Evolutionary conservation across 2,113 vertebrate genomes (phyloP).

Genomic region (Trematocara zebra): DNA sequence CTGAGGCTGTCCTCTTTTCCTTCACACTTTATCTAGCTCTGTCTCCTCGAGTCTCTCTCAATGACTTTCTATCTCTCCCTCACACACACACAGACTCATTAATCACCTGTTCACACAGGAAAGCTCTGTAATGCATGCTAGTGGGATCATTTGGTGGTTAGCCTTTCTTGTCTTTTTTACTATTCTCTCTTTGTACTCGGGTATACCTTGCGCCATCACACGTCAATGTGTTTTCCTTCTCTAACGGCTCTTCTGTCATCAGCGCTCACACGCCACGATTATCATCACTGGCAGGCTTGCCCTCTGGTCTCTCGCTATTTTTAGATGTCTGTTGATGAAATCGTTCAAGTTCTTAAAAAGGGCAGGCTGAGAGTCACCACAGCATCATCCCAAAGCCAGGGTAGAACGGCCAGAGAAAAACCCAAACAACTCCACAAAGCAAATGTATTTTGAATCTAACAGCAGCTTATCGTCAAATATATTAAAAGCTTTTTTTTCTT

Average conservation of each 20-base stretch:
- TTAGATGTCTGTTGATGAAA: constrained; percentile 52
- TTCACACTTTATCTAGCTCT: neutral
- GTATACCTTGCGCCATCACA: neutral
- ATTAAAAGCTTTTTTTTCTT: neutral
- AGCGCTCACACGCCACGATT: neutral
- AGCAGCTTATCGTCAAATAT: neutral
- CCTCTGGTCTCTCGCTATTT: constrained; percentile 35
- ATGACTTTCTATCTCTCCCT: neutral
- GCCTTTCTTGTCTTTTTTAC: neutral
- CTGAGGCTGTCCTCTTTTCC: constrained; percentile 5
- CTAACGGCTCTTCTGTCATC: neutral
- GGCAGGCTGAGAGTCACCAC: constrained; percentile 12
- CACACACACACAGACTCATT: constrained; percentile 9
- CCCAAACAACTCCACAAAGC: constrained; percentile 10
- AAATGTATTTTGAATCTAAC: neutral
- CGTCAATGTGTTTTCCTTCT: neutral
- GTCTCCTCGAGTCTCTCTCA: neutral
- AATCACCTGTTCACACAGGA: constrained; percentile 8
- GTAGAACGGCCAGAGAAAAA: neutral
- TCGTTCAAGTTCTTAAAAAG: constrained; percentile 52
- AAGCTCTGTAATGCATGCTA: neutral
- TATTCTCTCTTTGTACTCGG: neutral
- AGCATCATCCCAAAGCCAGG: neutral
- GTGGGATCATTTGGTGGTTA: neutral
- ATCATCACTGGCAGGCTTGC: neutral